Conservation (phyloP, 2,888 invertebrate genomes). For the Ceratothoa steindachneri region DNA sequence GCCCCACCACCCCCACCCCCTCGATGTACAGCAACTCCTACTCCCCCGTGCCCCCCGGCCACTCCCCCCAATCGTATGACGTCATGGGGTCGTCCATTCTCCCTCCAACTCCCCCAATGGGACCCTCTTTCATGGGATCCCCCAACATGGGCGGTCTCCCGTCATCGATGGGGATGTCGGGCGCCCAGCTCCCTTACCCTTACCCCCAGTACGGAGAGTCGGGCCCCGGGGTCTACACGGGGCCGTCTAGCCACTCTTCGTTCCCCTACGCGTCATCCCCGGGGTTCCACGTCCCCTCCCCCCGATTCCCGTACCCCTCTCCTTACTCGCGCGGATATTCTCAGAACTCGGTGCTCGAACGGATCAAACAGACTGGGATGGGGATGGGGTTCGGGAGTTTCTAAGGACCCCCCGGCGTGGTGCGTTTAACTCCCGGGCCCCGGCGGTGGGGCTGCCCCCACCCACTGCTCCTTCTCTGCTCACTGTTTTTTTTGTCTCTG, state of each 20-base stretch:
- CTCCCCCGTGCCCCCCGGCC: slow-evolving; percentile 43
- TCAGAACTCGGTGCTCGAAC: slow-evolving; percentile 47
- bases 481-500: slow-evolving; percentile 39
- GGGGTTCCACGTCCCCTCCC: slow-evolving; percentile 65
- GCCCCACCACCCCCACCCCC: slow-evolving; percentile 35
- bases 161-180: slow-evolving; percentile 48
- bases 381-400: slow-evolving; percentile 45
- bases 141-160: slow-evolving; percentile 51
- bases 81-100: slow-evolving; percentile 45
- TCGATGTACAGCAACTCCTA: slow-evolving; percentile 45
- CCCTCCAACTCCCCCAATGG: slow-evolving; percentile 51
- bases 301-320: slow-evolving; percentile 64
- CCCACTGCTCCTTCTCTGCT: slow-evolving; percentile 23
- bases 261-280: slow-evolving; percentile 53
- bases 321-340: slow-evolving; percentile 52
- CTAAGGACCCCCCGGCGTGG: too few species aligned
- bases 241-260: slow-evolving; percentile 35
- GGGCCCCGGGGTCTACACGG: slow-evolving; percentile 48
- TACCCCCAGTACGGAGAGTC: slow-evolving; percentile 53
- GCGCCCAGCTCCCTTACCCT: slow-evolving; percentile 51
- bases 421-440: too few species aligned
- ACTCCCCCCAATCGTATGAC: slow-evolving; percentile 38
- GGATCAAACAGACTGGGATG: slow-evolving; percentile 47
- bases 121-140: slow-evolving; percentile 51
- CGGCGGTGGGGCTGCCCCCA: background rate